Percentiles rank a stretch among this genome's conserved stretches.
phyloP scores from a whole-genome alignment of 2,113 vertebrate species.

The Cyanoramphus novaezelandiae region DNA sequence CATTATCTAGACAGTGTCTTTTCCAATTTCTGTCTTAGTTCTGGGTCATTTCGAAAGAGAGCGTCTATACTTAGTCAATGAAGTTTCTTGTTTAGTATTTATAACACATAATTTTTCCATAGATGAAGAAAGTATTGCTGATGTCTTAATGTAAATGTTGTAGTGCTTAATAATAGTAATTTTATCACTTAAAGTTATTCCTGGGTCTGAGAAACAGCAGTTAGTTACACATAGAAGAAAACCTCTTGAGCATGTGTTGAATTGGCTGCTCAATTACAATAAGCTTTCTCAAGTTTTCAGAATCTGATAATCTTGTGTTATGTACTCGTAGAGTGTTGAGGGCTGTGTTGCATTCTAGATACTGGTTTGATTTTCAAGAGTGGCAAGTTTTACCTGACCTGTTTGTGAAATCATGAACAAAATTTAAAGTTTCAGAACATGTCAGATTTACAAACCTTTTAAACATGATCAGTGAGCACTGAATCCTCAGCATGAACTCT shows the following conservation, averaged over 20 bases:
- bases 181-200: neutral
- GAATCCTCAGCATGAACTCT: neutral
- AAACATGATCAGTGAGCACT: neutral
- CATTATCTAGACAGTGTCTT: neutral
- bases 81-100: neutral
- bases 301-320: neutral
- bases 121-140: neutral
- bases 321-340: neutral
- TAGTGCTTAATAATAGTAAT: neutral
- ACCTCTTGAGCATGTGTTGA: neutral
- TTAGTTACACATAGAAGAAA: neutral
- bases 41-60: neutral
- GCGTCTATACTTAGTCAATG: neutral
- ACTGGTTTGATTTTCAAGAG: neutral
- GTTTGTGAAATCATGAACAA: neutral
- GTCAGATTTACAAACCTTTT: neutral
- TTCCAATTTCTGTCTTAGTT: neutral
- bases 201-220: neutral
- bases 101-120: neutral
- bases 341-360: neutral
- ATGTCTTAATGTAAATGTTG: neutral
- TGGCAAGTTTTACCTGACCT: neutral
- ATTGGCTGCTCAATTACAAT: neutral
- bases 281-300: neutral
- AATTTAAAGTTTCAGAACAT: neutral